Base-by-base conservation (phyloP, 2,888 invertebrate species). In the Cloeon dipterum region DNA sequence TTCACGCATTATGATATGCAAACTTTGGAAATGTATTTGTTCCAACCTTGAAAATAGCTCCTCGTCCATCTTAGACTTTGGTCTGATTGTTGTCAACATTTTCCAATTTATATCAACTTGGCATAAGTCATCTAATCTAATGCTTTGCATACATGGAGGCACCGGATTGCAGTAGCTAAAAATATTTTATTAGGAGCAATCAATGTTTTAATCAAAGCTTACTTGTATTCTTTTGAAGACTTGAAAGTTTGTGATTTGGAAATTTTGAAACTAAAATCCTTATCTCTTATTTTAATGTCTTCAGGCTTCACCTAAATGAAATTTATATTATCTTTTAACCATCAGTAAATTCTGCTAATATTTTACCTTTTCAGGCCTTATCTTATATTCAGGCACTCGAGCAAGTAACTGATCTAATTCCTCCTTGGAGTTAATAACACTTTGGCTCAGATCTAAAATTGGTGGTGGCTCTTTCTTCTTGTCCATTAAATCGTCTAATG, bases 51-150 rank as follows among this genome's bases (percentile, higher is more conserved):
- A 79, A 52, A 81, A 88, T 59, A 78, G 81, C 50, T 83, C 81
- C 57, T 88, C 86, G 47, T 89, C 88, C 18, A 70, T 56, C 49
- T 79, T 79, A 20, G 68, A 67, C 54, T 83, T 83, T 1, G 88
- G 88, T 46, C 86, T 62, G 20, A 79, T 55, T n/a, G 79, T 74
- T 11, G 88, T 88, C 39, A 89, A 61, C 88, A 89, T 88, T 54
- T 78, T 71, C 88, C 88, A 89, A 52, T 85, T 83, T 42, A 89
- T 89, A 25, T 81, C 73, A 14, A 88, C 83, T 8, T 74, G 66
- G 47, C 79, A 79, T 35, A 88, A 59, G 47, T 88, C 86, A 34
- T 70, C 68, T 46, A 82, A 64, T 49, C 73, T 70, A 29, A 79
- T 61, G 8, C 63, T 62, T 46, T 65, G 66, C 86, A 88, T 85